Evolutionary conservation across 2,797 vertebrate species (phyloP), one percentile per base, ranked within the genome.

Genomic region (Amblyopsis hoosieri): DNA sequence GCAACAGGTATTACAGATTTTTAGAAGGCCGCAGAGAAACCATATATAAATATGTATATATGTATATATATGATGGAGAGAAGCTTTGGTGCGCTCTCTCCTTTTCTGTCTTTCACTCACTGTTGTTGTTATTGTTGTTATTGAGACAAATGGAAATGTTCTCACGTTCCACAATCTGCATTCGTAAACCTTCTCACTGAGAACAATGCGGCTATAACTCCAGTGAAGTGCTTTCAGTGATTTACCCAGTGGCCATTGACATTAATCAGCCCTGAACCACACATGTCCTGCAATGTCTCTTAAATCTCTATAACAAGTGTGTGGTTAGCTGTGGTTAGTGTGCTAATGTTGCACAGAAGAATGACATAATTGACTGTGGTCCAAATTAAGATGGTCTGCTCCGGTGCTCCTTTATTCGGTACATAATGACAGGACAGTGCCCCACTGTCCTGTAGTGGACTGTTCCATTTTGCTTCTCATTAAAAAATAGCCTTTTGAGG

Each of bases 341-440:
- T 67, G 61, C 12, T 52, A 4, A 66, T 63, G 17, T 56, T 59
- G 14, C 11, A 15, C 46, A 59, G 65, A 69, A 62, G 54, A 68
- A 72, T 62, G n/a, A 49, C 51, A 60, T 59, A 62, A 60, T 42
- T 70, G 71, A 85, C 67, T 62, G 57, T 23, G 17, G 56, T 69
- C 56, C 60, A 23, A 37, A 53, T 65, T 53, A 67, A 29, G 54
- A 68, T 61, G 58, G 69, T 58, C 64, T 61, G 72, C 76, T 45
- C 71, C 73, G 29, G 13, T 61, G 66, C 76, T 62, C 33, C 52
- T 55, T 67, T 79, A 72, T 49, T 71, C 56, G 63, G 57, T 62
- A 69, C 62, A 64, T 65, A 75, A 66, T 69, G 61, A 61, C 17
- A 47, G 63, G 55, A 78, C 79, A 78, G 56, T 65, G 15, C 54